Conservation (phyloP, 2,888 invertebrate species). For the Fragum whitleyi region DNA sequence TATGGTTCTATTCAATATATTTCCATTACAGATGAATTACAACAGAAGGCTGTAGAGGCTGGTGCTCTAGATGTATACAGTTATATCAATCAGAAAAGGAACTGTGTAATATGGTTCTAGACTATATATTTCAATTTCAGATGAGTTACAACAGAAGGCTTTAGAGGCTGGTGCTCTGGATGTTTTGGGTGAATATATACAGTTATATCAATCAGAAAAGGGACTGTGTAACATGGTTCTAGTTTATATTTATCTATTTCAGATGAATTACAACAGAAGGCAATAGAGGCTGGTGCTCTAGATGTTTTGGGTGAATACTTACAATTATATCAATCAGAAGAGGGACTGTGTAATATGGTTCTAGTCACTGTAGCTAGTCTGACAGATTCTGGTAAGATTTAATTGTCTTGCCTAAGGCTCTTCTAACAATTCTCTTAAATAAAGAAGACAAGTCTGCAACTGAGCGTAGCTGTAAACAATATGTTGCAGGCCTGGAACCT, state of each 20-base stretch:
- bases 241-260: constrained; percentile 17
- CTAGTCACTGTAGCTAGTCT: constrained; percentile 86
- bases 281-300: constrained; percentile 86
- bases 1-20: constrained; percentile 85
- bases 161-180: constrained; percentile 86
- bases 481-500: too few relatives aligned
- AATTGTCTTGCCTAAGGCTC: too few relatives aligned
- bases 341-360: constrained; percentile 87
- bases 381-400: constrained; percentile 86
- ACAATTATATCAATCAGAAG: constrained; percentile 85
- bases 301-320: constrained; percentile 86
- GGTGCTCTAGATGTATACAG: constrained; percentile 71
- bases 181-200: constrained; percentile 86
- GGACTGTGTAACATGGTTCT: constrained; percentile 82
- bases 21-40: not conserved
- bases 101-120: constrained; percentile 85
- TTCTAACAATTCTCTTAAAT: not conserved
- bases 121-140: constrained; percentile 64
- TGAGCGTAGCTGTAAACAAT: too few relatives aligned
- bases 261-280: constrained; percentile 85
- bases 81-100: too few relatives aligned
- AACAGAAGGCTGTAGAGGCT: not conserved
- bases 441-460: too few relatives aligned
- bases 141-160: constrained; percentile 84
- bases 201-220: constrained; percentile 85